Conservation (phyloP, 2,888 invertebrate genomes). For the Opisthograptis luteolata region DNA sequence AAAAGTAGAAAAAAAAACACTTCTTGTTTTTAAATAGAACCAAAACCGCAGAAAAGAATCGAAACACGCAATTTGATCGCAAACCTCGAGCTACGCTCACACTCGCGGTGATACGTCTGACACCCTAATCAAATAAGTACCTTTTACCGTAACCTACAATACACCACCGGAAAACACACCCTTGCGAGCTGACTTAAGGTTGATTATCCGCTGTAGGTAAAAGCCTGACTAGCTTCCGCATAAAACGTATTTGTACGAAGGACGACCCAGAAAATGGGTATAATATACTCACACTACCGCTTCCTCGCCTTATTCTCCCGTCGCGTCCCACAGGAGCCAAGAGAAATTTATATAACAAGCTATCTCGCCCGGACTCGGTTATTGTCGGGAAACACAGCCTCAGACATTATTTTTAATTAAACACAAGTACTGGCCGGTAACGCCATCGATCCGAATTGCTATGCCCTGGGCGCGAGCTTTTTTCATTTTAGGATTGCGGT, state of each 20-base stretch:
- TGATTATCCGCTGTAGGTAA: conserved; percentile 43
- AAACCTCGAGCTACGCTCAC: conserved; percentile 80
- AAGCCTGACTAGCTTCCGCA: conserved; percentile 79
- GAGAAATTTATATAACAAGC: conserved; percentile 84
- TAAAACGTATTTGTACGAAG: conserved; percentile 85
- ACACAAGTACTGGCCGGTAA: conserved; percentile 69
- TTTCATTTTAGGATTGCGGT: conserved; percentile 26
- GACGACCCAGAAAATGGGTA: conserved; percentile 85
- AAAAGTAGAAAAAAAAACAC: conserved; percentile 14
- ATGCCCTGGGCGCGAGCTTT: conserved; percentile 44
- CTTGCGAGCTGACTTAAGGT: conserved; percentile 50
- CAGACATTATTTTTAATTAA: conserved; percentile 82
- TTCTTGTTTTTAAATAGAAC: conserved; percentile 38
- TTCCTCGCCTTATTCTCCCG: conserved; percentile 78
- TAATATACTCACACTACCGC: conserved; percentile 83
- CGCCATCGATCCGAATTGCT: conserved; percentile 58
- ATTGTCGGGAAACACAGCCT: conserved; percentile 79
- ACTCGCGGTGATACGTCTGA: conserved; percentile 83
- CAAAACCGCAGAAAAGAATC: conserved; percentile 64
- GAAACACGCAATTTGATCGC: conserved; percentile 81
- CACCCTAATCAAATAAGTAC: conserved; percentile 85
- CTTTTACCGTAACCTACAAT: conserved; percentile 72
- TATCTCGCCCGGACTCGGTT: conserved; percentile 79
- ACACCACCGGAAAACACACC: conserved; percentile 45
- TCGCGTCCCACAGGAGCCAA: conserved; percentile 78